Conservation (phyloP, 2,113 vertebrate genomes). For the Rhabdomys dilectus region DNA sequence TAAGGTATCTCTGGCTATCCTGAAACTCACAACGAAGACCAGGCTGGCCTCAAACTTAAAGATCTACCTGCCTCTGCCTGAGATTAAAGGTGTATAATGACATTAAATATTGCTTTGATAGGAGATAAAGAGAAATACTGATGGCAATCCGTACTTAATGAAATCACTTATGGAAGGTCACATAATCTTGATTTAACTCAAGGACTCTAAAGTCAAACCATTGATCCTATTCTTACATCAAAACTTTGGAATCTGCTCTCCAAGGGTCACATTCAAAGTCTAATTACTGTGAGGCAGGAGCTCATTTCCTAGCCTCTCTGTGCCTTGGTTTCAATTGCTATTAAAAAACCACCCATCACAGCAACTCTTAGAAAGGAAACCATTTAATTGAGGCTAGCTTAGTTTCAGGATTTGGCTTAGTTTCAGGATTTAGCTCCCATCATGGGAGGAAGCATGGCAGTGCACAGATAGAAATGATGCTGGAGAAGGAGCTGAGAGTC, state of each 20-base stretch:
- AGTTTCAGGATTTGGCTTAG: too few species aligned
- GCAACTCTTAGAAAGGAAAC: neutral
- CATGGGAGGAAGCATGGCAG: neutral
- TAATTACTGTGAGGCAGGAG: neutral
- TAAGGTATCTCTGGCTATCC: neutral
- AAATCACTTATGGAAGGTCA: constrained; percentile 14
- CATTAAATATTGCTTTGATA: neutral
- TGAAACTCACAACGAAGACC: neutral
- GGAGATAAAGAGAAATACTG: neutral
- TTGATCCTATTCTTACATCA: neutral
- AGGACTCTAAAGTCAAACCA: neutral
- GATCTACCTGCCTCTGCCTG: neutral
- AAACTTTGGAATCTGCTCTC: neutral
- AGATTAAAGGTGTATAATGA: neutral
- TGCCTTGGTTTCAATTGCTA: neutral
- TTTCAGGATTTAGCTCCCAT: neutral
- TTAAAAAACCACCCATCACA: neutral
- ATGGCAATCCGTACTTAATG: neutral
- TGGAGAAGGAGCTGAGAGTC: neutral
- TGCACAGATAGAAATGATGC: neutral
- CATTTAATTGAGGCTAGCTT: neutral
- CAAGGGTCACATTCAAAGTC: neutral
- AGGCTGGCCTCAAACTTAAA: neutral
- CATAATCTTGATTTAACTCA: neutral
- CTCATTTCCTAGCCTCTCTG: neutral